A percentile compares a stretch with the other conserved stretches of the same genome.
Conservation (phyloP, 1,140 invertebrate species). For the Oreohelix idahoensis region DNA sequence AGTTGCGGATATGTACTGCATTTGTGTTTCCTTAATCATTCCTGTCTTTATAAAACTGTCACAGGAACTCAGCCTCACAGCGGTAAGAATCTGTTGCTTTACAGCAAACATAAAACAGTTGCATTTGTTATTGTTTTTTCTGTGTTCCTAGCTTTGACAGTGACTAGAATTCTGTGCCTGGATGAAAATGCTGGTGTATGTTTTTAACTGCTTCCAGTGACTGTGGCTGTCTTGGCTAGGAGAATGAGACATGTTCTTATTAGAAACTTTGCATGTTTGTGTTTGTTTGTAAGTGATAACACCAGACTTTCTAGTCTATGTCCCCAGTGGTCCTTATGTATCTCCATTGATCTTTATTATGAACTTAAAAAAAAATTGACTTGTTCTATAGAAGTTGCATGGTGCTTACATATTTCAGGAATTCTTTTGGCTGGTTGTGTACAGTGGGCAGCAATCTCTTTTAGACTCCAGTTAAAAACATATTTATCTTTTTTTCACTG, state of each 20-base stretch:
- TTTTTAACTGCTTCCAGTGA: background rate
- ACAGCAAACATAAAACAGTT: background rate
- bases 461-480: no score
- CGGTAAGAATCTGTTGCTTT: conserved; percentile 32
- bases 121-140: no score
- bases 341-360: no score
- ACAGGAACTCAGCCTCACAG: conserved; percentile 33
- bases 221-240: background rate
- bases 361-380: no score
- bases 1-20: no score
- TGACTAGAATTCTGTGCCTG: background rate
- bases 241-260: background rate
- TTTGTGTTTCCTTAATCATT: background rate
- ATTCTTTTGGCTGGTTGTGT: no score
- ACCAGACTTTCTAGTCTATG: background rate
- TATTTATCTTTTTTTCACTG: no score
- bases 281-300: background rate
- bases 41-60: background rate
- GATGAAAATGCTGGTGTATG: background rate
- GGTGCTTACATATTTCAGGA: no score
- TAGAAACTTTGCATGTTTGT: background rate
- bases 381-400: no score
- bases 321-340: background rate
- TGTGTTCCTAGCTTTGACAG: no score
- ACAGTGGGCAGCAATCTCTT: no score